These are phyloP conservation scores for Puntigrus tetrazona DNA, from an alignment of 2,113 vertebrate species.

Conservation along the genomic window DNA sequence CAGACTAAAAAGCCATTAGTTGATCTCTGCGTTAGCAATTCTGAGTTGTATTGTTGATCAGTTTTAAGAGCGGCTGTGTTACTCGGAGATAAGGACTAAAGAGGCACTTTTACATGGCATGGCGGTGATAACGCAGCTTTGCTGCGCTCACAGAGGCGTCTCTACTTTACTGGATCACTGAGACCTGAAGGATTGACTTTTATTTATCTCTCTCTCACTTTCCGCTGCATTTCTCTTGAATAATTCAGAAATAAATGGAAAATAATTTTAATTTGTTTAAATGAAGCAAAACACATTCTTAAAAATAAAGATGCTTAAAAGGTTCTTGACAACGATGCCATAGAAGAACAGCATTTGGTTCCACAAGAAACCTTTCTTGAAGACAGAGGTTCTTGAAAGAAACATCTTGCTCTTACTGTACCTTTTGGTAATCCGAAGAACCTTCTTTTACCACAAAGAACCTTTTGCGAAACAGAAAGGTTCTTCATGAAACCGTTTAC, in stretches of 20 bases:
- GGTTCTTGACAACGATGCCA: too few relatives aligned
- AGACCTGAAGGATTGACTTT: conserved; percentile 10
- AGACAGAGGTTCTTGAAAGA: too few relatives aligned
- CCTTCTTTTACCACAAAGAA: too few relatives aligned
- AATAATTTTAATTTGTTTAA: background rate
- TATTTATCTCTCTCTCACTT: background rate
- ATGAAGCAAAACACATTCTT: background rate
- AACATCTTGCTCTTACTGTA: too few relatives aligned
- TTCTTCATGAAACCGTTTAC: too few relatives aligned
- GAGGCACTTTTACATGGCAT: conserved; percentile 31
- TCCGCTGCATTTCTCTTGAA: background rate
- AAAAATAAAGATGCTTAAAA: too few relatives aligned
- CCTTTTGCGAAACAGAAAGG: too few relatives aligned
- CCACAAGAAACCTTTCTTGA: too few relatives aligned
- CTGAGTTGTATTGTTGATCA: conserved; percentile 9
- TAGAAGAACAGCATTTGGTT: too few relatives aligned
- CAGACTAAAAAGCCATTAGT: conserved; percentile 15
- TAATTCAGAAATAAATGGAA: background rate
- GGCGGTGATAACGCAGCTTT: conserved; percentile 5
- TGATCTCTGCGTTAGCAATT: conserved; percentile 19
- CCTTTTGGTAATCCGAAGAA: too few relatives aligned
- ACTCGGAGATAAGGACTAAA: conserved; percentile 48
- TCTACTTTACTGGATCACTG: conserved; percentile 12
- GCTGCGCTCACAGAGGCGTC: conserved; percentile 11
- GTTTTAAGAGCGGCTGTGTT: conserved; percentile 28